Percentiles rank a stretch among this genome's conserved stretches.
These are phyloP conservation scores for Boloria euphrosyne DNA, from an alignment of 2,888 invertebrate genomes.

Conservation along the genomic window DNA sequence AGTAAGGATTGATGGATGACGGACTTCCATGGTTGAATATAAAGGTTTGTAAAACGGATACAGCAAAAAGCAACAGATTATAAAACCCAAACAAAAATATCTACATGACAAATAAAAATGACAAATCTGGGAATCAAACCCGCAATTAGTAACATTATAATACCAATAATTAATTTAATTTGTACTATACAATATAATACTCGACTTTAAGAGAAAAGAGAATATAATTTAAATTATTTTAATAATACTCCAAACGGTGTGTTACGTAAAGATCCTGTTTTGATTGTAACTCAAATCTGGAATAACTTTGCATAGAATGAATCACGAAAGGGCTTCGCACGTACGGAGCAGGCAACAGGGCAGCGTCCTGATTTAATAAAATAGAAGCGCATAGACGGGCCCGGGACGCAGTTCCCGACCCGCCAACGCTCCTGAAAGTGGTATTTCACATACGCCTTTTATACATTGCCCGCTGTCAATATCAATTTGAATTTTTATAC, in stretches of 20 bases:
- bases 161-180: no score
- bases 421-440: conserved; percentile 48
- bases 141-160: no score
- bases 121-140: no score
- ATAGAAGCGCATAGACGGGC: conserved; percentile 62
- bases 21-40: no score
- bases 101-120: no score
- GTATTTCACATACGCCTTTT: conserved; percentile 47
- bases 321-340: conserved; percentile 63
- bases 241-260: conserved; percentile 19
- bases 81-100: no score
- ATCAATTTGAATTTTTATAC: neutral
- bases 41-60: no score
- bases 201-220: no score
- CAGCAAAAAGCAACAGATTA: no score
- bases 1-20: no score
- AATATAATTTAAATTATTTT: neutral
- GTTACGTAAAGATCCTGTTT: conserved; percentile 42
- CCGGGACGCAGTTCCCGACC: conserved; percentile 43
- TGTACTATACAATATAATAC: no score
- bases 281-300: conserved; percentile 66
- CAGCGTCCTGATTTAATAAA: conserved; percentile 74
- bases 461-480: conserved; percentile 48
- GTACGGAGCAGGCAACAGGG: conserved; percentile 57
- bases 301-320: conserved; percentile 77